phyloP scores from a whole-genome alignment of 2,888 invertebrate species.

The Microplitis deprimator region DNA sequence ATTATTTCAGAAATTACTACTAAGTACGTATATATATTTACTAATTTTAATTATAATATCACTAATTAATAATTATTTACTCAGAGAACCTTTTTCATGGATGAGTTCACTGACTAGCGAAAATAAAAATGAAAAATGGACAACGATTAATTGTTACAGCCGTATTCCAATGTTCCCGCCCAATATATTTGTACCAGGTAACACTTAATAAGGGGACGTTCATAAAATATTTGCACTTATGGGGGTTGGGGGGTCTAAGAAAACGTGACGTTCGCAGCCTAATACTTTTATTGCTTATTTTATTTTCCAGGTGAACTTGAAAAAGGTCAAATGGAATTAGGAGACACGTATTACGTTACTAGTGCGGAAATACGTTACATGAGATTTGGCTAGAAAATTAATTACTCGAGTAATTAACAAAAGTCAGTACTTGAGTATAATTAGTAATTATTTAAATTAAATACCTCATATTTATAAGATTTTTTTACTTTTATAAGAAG shows the following conservation, averaged over 20 bases:
- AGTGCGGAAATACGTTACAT: slow-evolving; percentile 3
- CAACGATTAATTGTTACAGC: slow-evolving; percentile 54
- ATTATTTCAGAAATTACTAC: slow-evolving; percentile 51
- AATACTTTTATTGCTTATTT: background rate
- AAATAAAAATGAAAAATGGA: slow-evolving; percentile 48
- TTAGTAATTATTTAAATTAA: background rate
- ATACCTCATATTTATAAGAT: slow-evolving; percentile 21
- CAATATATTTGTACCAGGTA: slow-evolving; percentile 51
- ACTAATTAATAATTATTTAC: background rate
- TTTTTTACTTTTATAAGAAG: slow-evolving; percentile 18
- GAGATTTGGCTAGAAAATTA: background rate
- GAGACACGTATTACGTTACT: slow-evolving; percentile 40
- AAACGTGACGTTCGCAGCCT: no score
- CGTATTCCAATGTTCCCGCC: slow-evolving; percentile 59
- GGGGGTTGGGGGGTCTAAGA: background rate
- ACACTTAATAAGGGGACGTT: background rate
- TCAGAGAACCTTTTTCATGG: slow-evolving; percentile 49
- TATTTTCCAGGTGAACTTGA: slow-evolving; percentile 41
- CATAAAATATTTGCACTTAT: background rate
- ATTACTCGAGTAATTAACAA: background rate
- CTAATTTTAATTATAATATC: background rate
- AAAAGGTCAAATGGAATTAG: slow-evolving; percentile 26
- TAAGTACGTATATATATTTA: slow-evolving; percentile 49
- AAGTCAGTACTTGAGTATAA: background rate
- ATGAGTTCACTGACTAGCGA: slow-evolving; percentile 54